Percentiles rank a stretch among this genome's conserved stretches.
These are phyloP conservation scores for Rutilus rutilus DNA, from an alignment of 2,113 vertebrate genomes.

Conservation along the genomic window DNA sequence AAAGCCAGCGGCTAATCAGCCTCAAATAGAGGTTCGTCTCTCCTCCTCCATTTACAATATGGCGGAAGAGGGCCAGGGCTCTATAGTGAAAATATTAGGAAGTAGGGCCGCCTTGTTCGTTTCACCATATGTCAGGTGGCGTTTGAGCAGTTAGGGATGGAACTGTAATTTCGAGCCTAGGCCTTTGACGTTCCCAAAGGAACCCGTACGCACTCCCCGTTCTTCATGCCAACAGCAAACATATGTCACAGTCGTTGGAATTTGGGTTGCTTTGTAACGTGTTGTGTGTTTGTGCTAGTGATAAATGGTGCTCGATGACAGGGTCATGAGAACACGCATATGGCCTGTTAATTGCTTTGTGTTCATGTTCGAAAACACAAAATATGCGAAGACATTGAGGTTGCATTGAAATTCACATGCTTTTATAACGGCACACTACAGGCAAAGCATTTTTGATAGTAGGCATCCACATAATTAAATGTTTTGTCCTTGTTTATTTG, in stretches of 20 bases:
- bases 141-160: background rate
- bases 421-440: background rate
- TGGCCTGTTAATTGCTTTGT: constrained; percentile 23
- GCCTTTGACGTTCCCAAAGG: constrained; percentile 10
- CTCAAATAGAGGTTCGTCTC: background rate
- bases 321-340: constrained; percentile 54
- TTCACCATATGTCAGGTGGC: constrained; percentile 43
- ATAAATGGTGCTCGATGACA: constrained; percentile 48
- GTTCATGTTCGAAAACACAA: background rate
- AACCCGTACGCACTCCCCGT: background rate
- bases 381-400: background rate
- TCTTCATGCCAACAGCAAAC: constrained; percentile 20
- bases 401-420: too few species aligned
- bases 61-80: background rate
- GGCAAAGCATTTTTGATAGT: background rate
- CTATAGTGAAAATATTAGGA: background rate
- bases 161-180: constrained; percentile 28
- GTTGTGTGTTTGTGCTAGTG: constrained; percentile 36
- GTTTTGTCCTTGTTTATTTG: background rate
- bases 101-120: background rate
- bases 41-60: background rate
- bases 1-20: constrained; percentile 18
- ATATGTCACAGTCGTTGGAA: constrained; percentile 39
- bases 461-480: background rate
- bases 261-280: constrained; percentile 38